These are phyloP conservation scores for Athrips mouffetella DNA, from an alignment of 2,888 invertebrate genomes.

Conservation along the genomic window DNA sequence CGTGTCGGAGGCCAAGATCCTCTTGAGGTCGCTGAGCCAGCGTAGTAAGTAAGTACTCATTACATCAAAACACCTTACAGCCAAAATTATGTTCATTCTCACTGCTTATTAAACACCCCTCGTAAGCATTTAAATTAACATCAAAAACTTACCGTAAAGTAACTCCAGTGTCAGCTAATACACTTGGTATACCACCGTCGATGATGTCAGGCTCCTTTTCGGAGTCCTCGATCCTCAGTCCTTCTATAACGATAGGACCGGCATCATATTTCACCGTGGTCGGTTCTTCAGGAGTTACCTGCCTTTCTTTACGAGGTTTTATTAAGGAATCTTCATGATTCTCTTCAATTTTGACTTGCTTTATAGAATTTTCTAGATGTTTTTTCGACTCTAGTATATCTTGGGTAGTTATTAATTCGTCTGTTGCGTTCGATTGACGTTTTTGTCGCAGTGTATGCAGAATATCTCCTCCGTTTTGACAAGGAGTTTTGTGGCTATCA, in stretches of 20 bases:
- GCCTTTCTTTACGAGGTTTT: slow-evolving; percentile 24
- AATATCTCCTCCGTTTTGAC: too few relatives aligned
- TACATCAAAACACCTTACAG: too few relatives aligned
- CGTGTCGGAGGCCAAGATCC: too few relatives aligned
- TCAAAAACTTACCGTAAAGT: slow-evolving; percentile 62
- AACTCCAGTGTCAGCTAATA: slow-evolving; percentile 79
- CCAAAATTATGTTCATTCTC: too few relatives aligned
- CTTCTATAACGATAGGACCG: slow-evolving; percentile 57
- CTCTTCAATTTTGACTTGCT: slow-evolving; percentile 15
- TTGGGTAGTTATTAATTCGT: slow-evolving; percentile 14
- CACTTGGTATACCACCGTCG: slow-evolving; percentile 81
- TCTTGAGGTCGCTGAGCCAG: too few relatives aligned
- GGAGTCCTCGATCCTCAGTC: slow-evolving; percentile 77
- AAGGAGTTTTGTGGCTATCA: not conserved
- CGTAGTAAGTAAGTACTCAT: too few relatives aligned
- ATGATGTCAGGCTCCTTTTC: slow-evolving; percentile 75
- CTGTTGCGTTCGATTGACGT: not conserved
- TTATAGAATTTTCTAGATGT: slow-evolving; percentile 15
- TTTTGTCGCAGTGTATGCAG: not conserved
- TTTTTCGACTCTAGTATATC: slow-evolving; percentile 15
- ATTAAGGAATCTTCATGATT: slow-evolving; percentile 20
- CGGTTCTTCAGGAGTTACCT: slow-evolving; percentile 33
- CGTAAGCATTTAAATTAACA: not conserved
- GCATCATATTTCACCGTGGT: slow-evolving; percentile 34
- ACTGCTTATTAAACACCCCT: too few relatives aligned